Evolutionary conservation across 2,797 vertebrate species (phyloP).

Genomic region (Rhinophrynus dorsalis): DNA sequence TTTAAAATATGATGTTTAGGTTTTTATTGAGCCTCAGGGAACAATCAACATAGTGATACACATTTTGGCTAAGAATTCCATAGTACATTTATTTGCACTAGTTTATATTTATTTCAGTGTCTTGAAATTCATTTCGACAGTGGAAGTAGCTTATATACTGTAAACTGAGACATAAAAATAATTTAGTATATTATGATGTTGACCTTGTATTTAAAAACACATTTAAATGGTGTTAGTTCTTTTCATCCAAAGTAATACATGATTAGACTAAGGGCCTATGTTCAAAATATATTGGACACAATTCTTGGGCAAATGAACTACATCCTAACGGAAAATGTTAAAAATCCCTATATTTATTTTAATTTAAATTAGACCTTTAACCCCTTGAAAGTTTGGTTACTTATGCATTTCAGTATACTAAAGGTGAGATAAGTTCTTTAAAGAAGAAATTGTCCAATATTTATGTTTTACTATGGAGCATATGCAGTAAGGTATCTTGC

Average conservation of each 20-base stretch:
- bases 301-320: too few species aligned
- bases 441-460: too few species aligned
- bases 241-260: slow-evolving; percentile 1
- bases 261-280: neutral
- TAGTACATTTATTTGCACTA: slow-evolving; percentile 35
- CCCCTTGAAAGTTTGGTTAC: too few species aligned
- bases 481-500: too few species aligned
- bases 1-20: slow-evolving; percentile 39
- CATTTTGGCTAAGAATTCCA: slow-evolving; percentile 9
- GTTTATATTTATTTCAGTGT: slow-evolving; percentile 32
- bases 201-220: neutral
- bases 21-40: slow-evolving; percentile 38
- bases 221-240: slow-evolving; percentile 20
- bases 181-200: neutral
- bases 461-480: too few species aligned
- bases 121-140: slow-evolving; percentile 25
- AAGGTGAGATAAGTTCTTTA: too few species aligned
- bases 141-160: neutral
- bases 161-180: neutral
- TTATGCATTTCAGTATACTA: too few species aligned
- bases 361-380: too few species aligned
- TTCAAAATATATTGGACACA: too few species aligned
- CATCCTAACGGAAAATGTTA: too few species aligned
- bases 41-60: slow-evolving; percentile 12
- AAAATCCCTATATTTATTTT: too few species aligned